Evolutionary conservation across 2,113 vertebrate species (phyloP), one percentile per base, ranked within the genome.

Genomic region (Salminus brasiliensis): DNA sequence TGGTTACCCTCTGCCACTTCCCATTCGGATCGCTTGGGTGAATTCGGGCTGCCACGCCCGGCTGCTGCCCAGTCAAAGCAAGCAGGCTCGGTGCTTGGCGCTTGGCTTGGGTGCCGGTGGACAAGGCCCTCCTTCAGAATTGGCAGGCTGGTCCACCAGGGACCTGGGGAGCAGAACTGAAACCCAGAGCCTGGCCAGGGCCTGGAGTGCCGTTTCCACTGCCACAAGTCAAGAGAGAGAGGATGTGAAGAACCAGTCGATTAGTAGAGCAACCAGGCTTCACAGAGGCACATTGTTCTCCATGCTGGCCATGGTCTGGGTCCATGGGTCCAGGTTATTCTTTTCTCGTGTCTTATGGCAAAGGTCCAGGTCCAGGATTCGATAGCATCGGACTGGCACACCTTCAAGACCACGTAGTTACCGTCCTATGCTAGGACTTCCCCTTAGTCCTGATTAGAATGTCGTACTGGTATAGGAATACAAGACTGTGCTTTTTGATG

Each of bases 121-220:
- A 41, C 62, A 76, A 36, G 59, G 45, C 23, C 80, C 76, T 62
- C 39, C 75, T 69, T 36, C 10, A 72, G 79, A 82, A 47, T 74
- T 83, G 71, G 82, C 78, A 83, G 69, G 30, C 47, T 84, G 83
- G 85, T 41, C 47, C 75, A 39, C 80, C 32, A 82, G 85, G 41
- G 67, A 87, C 82, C 52, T n/a, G 84, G 80, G 81, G 84, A 89
- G 85, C 85, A 85, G 86, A 87, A 86, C 83, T 57, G 63, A 80
- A 82, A 80, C 60, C 41, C 75, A 74, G 85, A 90, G 81, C 32
- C 27, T 77, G 74, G 60, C 72, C 85, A 59, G 81, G 67, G 43
- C 71, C 73, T 34, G 68, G 60, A 55, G 55, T 69, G 80, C 76
- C 84, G 75, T 89, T 92, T 91, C 87, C 87, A 87, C 76, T 74